Evolutionary conservation across 2,888 invertebrate species (phyloP), one percentile per base, ranked within the genome.

Genomic region (Cepaea hortensis): DNA sequence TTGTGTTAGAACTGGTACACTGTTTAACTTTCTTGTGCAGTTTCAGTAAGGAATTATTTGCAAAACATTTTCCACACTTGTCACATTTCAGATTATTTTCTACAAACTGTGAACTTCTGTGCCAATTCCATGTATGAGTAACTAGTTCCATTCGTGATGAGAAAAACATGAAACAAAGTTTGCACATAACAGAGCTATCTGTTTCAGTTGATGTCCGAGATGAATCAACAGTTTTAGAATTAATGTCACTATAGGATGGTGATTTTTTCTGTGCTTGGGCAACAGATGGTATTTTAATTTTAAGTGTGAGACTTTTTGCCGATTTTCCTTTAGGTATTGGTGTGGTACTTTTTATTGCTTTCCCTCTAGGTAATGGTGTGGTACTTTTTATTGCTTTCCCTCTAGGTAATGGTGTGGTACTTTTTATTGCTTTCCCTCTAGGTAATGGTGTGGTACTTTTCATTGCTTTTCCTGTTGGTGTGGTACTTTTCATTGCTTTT

Each of bases 61-160:
- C 4, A 13, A 79, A 79, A 35, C 79, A 79, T 7, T 4, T 6
- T 35, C 15, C 35, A 46, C 79, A 79, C 15, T 79, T 35, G 13
- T 62, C 35, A 35, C 46, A 55, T 55, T 55, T 55, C 6, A 11
- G 55, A 55, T 55, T 55, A 55, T 6, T 62, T 11, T 0, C 15
- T 15, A 5, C 3, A 55, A 1, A 6, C 4, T n/a, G 7, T 61
- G 11, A 5, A 62, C 15, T 5, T 62, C 79, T 79, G 35, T 79
- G 79, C 35, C 11, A 35, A 18, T 62, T 79, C 79, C 62, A 79
- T 6, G 79, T 79, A 79, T 79, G 79, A 79, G 79, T 79, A 65
- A 79, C 79, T 5, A 79, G 46, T 3, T 62, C 62, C 18, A 62
- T 62, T 46, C 79, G 79, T 35, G 79, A 79, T 62, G 61, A 18